Evolutionary conservation across 2,113 vertebrate genomes (phyloP).

Genomic region (Xiphorhynchus elegans): DNA sequence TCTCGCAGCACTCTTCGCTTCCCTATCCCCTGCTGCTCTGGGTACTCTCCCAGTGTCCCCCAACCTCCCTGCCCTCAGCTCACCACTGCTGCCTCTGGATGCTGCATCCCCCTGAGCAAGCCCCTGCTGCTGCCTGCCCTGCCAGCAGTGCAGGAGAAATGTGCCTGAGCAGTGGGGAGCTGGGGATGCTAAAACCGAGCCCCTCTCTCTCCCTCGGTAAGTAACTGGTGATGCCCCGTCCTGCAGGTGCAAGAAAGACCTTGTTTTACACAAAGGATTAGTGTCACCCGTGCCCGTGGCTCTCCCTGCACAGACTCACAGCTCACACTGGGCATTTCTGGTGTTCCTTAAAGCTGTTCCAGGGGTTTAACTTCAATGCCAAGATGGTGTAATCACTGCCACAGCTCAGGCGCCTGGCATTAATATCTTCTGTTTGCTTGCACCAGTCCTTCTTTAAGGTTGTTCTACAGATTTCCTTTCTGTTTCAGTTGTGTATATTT

Average conservation of each 20-base stretch:
- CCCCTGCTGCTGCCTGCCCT: neutral
- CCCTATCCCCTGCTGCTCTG: neutral
- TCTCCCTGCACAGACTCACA: neutral
- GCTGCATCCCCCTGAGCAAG: accelerated
- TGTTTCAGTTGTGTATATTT: neutral
- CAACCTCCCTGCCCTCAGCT: neutral
- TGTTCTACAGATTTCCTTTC: neutral
- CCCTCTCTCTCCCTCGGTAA: neutral
- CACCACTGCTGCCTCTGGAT: neutral
- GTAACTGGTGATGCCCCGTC: neutral
- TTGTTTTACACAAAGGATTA: neutral
- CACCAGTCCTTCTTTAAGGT: neutral
- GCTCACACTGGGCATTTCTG: neutral
- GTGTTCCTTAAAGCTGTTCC: neutral
- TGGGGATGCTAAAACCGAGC: neutral
- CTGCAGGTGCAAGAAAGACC: neutral
- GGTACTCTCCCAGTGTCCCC: neutral
- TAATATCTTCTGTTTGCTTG: slow-evolving; percentile 23
- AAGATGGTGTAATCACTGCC: neutral
- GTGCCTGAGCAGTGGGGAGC: neutral
- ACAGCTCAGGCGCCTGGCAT: neutral
- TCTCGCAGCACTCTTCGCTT: neutral
- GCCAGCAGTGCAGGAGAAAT: neutral
- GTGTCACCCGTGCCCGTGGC: accelerated
- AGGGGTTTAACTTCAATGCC: neutral